Evolutionary conservation across 2,113 vertebrate species (phyloP), one percentile per base, ranked within the genome.

Genomic region (Bubo scandiacus): DNA sequence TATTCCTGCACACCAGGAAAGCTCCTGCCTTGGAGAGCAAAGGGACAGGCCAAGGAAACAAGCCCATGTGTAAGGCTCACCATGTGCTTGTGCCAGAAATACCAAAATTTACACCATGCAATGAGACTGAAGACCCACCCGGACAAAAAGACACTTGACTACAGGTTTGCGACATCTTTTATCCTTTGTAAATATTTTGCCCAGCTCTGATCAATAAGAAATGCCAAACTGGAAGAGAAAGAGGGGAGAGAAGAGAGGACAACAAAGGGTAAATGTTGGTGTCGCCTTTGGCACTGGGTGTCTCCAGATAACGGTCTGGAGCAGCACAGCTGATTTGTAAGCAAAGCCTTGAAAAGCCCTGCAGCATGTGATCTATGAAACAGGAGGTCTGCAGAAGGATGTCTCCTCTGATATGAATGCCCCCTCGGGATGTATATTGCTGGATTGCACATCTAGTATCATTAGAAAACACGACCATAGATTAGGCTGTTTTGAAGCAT

Each of bases 401-500:
- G 81, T 92, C 94, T 95, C 57, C 87, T 97, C 91, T 77, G 92
- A 88, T 86, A 86, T 71, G 81, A 97, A 90, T 67, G 57, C 95
- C 90, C 98, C 97, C 98, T 96, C n/a, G 97, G 97, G 97, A 96
- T 88, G 67, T 73, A 95, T 90, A 91, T 62, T 92, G 90, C 71
- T 91, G 96, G 96, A 97, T 97, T 62, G 91, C 91, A n/a, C 94
- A 88, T 95, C 91, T 66, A 61, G 81, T 82, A 97, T 97, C 98
- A 96, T 98, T 98, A 98, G 97, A 97, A 98, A 97, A 97, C 97
- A 90, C 34, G 6, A 94, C 96, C 94, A 96, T 97, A 98, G 97
- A 98, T 98, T 98, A 98, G 98, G 97, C 98, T 96, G 97, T 97
- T 97, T 97, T 92, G 98, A 96, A 97, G 98, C 99, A 98, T 98